Base-by-base conservation (phyloP, 2,113 vertebrate species). In the Bubo blakistoni region DNA sequence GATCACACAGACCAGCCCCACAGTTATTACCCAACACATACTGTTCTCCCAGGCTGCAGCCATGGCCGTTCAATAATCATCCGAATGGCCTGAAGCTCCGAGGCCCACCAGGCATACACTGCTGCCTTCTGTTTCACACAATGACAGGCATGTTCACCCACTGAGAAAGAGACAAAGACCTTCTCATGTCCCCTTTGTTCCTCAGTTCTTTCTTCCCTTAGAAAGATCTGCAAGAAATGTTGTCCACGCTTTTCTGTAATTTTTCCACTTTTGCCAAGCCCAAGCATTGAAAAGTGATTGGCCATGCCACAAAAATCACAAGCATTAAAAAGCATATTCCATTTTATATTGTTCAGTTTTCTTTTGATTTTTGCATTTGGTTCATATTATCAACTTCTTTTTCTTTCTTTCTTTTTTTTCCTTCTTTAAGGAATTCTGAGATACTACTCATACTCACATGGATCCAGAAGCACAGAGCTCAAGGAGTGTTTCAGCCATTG, bases 81-180 rank as follows among this genome's bases (percentile, higher is more conserved):
- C 71, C 32, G 0, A 72, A 97, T 74, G 91, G 96, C 95, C 95
- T 86, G 94, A 94, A 95, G 93, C 93, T 96, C 91, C 40, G 55
- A 83, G 63, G 79, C 87, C 89, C 89, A 97, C 95, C 92, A 95
- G 89, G 66, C 92, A 80, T 10, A 95, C 92, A 96, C 94, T 95
- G 10, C 51, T 82, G 95, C 89, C 84, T 93, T 97, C 96, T 97
- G 94, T 96, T 82, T 83, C 94, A 66, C 66, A 95, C 85, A 91
- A 58, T 74, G 86, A 74, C 44, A 88, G 89, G 58, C 89, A 93
- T 86, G 91, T 63, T 82, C 81, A 88, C 78, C 91, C 95, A 95
- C 86, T 81, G 91, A 90, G 95, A 95, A 70, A 86, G 47, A 95
- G 55, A 95, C 94, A 96, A 96, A 95, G 96, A 62, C 79, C 63